Percentiles rank a stretch among this genome's conserved stretches.
Conservation (phyloP, 2,888 invertebrate genomes). For the Scaptomyza cyrtandrae region DNA sequence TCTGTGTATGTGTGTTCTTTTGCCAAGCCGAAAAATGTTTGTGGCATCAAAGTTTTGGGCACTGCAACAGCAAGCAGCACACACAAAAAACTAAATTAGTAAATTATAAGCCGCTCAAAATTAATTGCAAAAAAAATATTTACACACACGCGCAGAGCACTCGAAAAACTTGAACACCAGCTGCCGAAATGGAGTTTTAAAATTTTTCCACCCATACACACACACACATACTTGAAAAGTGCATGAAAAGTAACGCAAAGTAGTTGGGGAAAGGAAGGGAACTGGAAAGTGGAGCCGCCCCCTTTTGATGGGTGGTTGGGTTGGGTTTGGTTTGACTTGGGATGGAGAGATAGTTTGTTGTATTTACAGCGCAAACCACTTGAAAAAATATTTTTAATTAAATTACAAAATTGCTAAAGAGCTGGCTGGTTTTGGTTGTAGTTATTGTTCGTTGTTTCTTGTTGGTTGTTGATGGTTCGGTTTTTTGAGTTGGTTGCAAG, state of each 20-base stretch:
- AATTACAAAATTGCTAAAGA: conserved; percentile 80
- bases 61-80: conserved; percentile 17
- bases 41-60: conserved; percentile 59
- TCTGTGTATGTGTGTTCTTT: conserved; percentile 19
- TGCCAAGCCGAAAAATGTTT: conserved; percentile 66
- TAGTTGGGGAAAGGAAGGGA: conserved; percentile 23
- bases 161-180: conserved; percentile 64
- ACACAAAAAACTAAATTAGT: conserved; percentile 74
- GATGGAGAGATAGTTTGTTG: conserved; percentile 68
- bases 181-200: conserved; percentile 75
- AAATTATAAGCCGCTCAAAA: conserved; percentile 81
- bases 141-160: conserved; percentile 69
- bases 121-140: conserved; percentile 81
- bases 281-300: conserved; percentile 22
- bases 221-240: conserved; percentile 38
- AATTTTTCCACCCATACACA: conserved; percentile 62
- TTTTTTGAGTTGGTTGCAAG: conserved; percentile 4
- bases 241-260: conserved; percentile 59
- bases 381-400: conserved; percentile 81
- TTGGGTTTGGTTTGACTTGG: background rate
- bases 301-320: conserved; percentile 9
- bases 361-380: conserved; percentile 79
- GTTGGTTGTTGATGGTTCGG: conserved; percentile 14
- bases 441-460: conserved; percentile 18
- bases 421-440: conserved; percentile 52